phyloP scores from a whole-genome alignment of 2,888 invertebrate species.

The Amiota mariae region DNA sequence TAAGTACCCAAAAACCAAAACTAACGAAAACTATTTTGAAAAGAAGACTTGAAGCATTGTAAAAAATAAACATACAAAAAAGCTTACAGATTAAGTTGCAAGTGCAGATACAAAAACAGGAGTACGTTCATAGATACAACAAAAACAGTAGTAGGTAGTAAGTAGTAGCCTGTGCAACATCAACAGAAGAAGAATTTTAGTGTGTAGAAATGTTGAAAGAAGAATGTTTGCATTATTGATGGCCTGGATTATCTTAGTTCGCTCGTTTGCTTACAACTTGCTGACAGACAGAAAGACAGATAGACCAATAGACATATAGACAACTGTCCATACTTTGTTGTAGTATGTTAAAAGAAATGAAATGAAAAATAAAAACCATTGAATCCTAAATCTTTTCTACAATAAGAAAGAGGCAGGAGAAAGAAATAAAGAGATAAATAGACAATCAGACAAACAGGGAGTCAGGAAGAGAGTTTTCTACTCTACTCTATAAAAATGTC shows the following conservation, averaged over 20 bases:
- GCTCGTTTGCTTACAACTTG: conserved; percentile 45
- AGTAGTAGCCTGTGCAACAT: conserved; percentile 33
- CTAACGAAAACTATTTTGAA: conserved; percentile 20
- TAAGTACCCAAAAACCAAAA: background rate
- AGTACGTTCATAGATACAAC: too few species aligned
- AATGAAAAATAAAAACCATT: conserved; percentile 31
- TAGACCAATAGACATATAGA: background rate
- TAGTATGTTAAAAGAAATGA: too few species aligned
- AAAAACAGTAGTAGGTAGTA: too few species aligned
- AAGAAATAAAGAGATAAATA: background rate
- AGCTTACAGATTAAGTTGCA: conserved; percentile 29
- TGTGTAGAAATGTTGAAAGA: conserved; percentile 27
- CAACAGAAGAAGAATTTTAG: conserved; percentile 34
- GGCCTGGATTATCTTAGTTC: conserved; percentile 59
- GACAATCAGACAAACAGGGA: background rate
- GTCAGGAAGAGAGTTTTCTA: too few species aligned
- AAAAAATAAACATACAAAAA: conserved; percentile 31
- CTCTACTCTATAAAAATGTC: background rate
- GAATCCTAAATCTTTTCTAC: background rate
- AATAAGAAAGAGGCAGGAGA: conserved; percentile 14
- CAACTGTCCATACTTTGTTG: too few species aligned
- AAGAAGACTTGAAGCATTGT: background rate
- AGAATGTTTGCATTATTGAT: conserved; percentile 64
- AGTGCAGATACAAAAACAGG: conserved; percentile 24
- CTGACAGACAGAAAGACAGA: conserved; percentile 47